A percentile compares a stretch with the other conserved stretches of the same genome.
These are phyloP conservation scores for Ischnura elegans DNA, from an alignment of 2,888 invertebrate genomes.

Conservation along the genomic window DNA sequence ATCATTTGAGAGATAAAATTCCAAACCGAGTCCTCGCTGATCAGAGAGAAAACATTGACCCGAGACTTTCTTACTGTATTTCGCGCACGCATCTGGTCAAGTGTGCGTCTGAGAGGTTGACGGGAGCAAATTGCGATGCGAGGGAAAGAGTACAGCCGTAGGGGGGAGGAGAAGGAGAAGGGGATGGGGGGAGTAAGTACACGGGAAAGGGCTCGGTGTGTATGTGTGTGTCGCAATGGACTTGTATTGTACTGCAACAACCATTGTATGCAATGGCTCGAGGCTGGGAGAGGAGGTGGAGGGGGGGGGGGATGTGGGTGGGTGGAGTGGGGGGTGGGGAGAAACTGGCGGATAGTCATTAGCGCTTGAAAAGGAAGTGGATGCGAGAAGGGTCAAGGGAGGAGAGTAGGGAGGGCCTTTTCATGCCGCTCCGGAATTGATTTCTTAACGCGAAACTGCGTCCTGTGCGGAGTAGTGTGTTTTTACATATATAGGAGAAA, in stretches of 20 bases:
- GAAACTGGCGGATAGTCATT: neutral
- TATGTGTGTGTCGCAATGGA: neutral
- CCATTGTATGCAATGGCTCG: neutral
- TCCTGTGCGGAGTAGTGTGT: neutral
- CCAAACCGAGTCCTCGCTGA: no score
- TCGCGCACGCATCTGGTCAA: neutral
- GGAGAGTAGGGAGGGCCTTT: neutral
- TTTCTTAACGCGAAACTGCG: neutral
- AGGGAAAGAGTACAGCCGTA: no score
- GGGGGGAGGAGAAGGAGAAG: no score
- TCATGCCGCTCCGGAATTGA: neutral
- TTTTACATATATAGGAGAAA: no score
- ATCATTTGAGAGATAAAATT: no score
- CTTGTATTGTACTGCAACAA: neutral
- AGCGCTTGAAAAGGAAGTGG: slow-evolving; percentile 15
- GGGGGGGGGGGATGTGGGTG: neutral
- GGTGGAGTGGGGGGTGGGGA: neutral
- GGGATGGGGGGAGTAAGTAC: no score
- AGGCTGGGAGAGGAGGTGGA: neutral
- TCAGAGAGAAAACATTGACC: no score
- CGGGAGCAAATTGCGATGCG: neutral
- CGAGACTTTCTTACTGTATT: no score
- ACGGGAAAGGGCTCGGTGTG: no score
- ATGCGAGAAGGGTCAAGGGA: neutral
- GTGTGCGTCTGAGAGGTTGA: neutral